A percentile compares a stretch with the other conserved stretches of the same genome.
Evolutionary conservation across 2,797 vertebrate species (phyloP).

Genomic region (Poecilia gillii): DNA sequence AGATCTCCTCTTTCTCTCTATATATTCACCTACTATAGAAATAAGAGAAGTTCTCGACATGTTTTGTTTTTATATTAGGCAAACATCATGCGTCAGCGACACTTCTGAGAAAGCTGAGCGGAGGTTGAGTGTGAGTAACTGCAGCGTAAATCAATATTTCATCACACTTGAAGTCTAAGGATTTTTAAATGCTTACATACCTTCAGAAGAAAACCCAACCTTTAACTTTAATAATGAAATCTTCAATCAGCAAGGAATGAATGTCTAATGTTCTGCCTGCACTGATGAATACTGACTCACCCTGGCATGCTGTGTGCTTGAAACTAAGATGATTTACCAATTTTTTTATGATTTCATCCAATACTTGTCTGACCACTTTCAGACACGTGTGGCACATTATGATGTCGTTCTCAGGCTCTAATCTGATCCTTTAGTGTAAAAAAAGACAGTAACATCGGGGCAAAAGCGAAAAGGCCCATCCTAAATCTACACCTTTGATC

Average conservation of each 20-base stretch:
- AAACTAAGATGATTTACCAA: background rate
- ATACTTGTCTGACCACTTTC: background rate
- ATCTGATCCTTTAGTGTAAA: background rate
- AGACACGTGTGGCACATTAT: background rate
- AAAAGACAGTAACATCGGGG: background rate
- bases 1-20: background rate
- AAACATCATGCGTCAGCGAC: background rate
- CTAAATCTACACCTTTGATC: background rate
- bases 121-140: background rate
- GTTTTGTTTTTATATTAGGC: background rate
- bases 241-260: background rate
- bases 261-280: background rate
- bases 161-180: background rate
- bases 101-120: background rate
- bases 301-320: background rate
- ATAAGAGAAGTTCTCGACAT: background rate
- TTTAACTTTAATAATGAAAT: background rate
- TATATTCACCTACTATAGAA: background rate
- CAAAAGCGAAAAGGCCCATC: background rate
- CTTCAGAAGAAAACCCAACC: background rate
- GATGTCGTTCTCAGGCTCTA: background rate
- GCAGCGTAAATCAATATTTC: constrained; percentile 14
- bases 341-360: background rate
- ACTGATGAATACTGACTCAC: background rate
- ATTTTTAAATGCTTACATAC: background rate